Percentiles rank a stretch among this genome's conserved stretches.
Conservation (phyloP, 2,113 vertebrate species). For the Piaya cayana region DNA sequence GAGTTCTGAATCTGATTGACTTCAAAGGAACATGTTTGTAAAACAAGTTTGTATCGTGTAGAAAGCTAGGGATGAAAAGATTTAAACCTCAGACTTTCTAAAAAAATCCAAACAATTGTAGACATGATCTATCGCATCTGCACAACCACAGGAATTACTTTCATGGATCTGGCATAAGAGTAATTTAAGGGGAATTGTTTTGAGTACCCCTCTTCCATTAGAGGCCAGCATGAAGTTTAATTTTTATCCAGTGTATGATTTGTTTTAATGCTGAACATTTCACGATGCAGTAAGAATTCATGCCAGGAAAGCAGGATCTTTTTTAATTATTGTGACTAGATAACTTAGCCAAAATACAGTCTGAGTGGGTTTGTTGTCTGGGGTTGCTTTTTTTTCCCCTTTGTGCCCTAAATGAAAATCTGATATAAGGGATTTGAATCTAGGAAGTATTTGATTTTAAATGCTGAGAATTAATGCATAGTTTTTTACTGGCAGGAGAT, state of each 20-base stretch:
- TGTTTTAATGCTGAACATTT: constrained; percentile 54
- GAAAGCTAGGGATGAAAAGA: background rate
- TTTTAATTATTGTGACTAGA: constrained; percentile 18
- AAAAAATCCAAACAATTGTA: background rate
- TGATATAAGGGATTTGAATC: background rate
- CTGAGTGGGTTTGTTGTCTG: background rate
- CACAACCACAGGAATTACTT: constrained; percentile 14
- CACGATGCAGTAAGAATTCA: constrained; percentile 32
- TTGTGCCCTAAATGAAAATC: background rate
- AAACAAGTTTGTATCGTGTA: background rate
- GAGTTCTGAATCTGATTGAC: background rate
- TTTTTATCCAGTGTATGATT: constrained; percentile 52
- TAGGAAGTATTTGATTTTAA: constrained; percentile 8
- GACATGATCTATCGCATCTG: background rate
- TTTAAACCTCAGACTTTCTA: background rate
- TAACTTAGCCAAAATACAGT: constrained; percentile 17
- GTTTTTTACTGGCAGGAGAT: too few relatives aligned
- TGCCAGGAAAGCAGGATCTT: background rate
- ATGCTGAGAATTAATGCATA: background rate
- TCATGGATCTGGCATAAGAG: constrained; percentile 28
- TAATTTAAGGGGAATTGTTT: constrained; percentile 50
- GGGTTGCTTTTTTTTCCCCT: background rate
- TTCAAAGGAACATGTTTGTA: background rate
- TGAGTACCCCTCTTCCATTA: constrained; percentile 49
- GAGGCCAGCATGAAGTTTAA: constrained; percentile 36